These are phyloP conservation scores for Chouioia cunea DNA, from an alignment of 2,888 invertebrate genomes.

Conservation along the genomic window DNA sequence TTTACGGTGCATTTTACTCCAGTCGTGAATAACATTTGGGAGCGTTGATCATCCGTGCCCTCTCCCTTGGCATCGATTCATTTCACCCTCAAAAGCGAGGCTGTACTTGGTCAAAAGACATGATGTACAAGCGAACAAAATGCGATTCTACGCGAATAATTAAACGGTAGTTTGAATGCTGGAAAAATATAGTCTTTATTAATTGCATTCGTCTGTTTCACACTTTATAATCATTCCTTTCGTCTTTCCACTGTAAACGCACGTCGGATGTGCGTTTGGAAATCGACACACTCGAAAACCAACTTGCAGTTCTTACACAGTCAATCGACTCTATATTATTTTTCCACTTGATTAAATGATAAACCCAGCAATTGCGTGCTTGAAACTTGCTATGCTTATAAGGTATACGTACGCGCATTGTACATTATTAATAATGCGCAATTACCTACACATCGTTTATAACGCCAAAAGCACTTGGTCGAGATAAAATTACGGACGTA, in stretches of 20 bases:
- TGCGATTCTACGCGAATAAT: slow-evolving; percentile 1
- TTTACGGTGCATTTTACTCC: no score
- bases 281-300: slow-evolving; percentile 51
- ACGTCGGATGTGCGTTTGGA: slow-evolving; percentile 34
- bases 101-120: no score
- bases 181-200: slow-evolving; percentile 59
- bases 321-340: slow-evolving; percentile 38
- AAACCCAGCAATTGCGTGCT: slow-evolving; percentile 35
- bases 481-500: slow-evolving; percentile 35
- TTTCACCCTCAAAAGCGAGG: no score
- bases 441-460: slow-evolving; percentile 42
- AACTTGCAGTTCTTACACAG: slow-evolving; percentile 1
- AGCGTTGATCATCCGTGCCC: no score
- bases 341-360: slow-evolving; percentile 38
- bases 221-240: slow-evolving; percentile 30
- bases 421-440: slow-evolving; percentile 48
- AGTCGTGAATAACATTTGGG: no score
- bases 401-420: slow-evolving; percentile 53
- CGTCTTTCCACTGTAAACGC: slow-evolving; percentile 30
- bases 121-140: not conserved
- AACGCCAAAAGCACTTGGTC: slow-evolving; percentile 41
- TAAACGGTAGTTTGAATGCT: slow-evolving; percentile 52
- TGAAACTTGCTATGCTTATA: slow-evolving; percentile 44
- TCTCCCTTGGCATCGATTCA: no score
- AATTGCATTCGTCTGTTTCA: slow-evolving; percentile 38